Conservation (phyloP, 2,113 vertebrate species). For the Dromas ardeola region DNA sequence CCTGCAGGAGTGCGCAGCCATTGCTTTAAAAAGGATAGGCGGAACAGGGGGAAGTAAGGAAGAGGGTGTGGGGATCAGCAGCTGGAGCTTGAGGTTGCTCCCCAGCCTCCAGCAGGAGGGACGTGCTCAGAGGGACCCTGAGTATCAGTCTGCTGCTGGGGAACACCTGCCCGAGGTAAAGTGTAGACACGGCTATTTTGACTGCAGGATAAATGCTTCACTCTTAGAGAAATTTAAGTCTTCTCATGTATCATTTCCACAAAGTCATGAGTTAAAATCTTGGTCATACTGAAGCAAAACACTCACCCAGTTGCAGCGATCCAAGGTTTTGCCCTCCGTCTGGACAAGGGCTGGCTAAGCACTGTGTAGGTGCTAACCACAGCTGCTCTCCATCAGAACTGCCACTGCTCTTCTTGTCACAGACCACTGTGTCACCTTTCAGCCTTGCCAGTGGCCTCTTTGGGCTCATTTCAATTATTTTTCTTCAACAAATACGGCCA, state of each 20-base stretch:
- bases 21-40: neutral
- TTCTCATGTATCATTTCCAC: neutral
- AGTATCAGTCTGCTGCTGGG: neutral
- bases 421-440: neutral
- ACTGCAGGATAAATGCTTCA: neutral
- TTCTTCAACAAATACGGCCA: neutral
- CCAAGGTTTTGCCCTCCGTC: neutral
- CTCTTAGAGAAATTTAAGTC: neutral
- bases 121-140: fast-evolving
- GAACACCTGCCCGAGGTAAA: neutral
- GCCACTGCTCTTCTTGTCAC: neutral
- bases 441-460: neutral
- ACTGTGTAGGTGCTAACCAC: neutral
- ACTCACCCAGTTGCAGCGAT: neutral
- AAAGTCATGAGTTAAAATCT: neutral
- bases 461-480: neutral
- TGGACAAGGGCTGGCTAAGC: neutral
- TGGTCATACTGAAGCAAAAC: neutral
- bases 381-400: neutral
- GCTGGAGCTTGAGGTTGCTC: neutral
- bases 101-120: neutral
- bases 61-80: neutral
- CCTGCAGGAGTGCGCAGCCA: neutral
- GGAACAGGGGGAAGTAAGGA: neutral
- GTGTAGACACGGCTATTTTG: neutral